These are phyloP conservation scores for Streptopelia turtur DNA, from an alignment of 2,797 vertebrate species.

Conservation along the genomic window DNA sequence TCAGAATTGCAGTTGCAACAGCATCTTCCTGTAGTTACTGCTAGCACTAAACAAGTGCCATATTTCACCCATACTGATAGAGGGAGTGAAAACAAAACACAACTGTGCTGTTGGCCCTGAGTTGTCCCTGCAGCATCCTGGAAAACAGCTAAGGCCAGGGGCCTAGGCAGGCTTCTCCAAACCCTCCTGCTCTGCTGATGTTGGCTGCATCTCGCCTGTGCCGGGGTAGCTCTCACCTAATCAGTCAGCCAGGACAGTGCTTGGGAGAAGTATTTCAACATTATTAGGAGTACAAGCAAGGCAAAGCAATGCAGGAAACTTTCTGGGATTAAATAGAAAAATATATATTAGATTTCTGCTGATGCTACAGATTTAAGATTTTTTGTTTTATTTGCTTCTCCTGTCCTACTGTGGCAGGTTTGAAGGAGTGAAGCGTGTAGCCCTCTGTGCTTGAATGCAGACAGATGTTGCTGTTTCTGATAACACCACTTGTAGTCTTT, in stretches of 20 bases:
- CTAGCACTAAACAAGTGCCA: background rate
- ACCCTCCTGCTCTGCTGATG: background rate
- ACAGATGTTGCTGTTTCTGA: background rate
- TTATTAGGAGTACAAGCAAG: background rate
- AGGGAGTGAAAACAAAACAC: background rate
- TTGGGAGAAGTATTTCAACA: background rate
- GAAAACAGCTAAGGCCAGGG: background rate
- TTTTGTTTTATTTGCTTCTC: background rate
- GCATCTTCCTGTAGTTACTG: background rate
- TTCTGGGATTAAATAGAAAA: background rate
- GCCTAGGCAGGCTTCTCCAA: background rate
- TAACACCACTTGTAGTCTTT: background rate
- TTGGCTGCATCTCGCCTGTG: background rate
- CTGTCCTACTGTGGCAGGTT: background rate
- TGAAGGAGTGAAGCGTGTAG: background rate
- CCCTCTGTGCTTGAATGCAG: background rate
- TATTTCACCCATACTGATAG: background rate
- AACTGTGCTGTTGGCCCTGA: rapidly evolving
- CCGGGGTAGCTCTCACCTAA: background rate
- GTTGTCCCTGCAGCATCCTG: background rate
- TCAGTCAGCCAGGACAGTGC: background rate
- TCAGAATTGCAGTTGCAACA: background rate
- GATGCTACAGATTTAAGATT: background rate
- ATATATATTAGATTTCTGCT: background rate
- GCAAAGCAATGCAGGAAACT: background rate